Evolutionary conservation across 2,797 vertebrate species (phyloP), one percentile per base, ranked within the genome.

Genomic region (Pachyuromys duprasi): DNA sequence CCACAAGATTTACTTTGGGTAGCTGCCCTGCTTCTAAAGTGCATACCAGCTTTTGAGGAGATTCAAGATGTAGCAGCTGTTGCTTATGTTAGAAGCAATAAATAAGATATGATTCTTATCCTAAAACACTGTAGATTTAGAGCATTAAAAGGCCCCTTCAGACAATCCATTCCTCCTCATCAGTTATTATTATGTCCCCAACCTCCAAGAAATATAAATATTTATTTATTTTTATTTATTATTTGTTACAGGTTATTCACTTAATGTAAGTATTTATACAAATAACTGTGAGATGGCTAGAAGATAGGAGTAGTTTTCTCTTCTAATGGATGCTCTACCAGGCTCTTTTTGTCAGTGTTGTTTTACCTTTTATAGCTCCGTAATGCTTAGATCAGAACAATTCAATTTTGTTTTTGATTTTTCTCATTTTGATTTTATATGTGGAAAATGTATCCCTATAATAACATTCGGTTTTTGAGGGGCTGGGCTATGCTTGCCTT

Each of bases 361-460:
- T 89, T 95, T 96, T 75, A 86, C 20, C 20, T 80, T 90, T 87
- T 91, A 45, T 86, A 76, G 79, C 81, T 88, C 55, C 91, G 31
- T 81, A 72, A 88, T 79, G 5, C 86, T 94, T 70, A 82, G 65
- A 76, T 45, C 86, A 79, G 83, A 80, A 45, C 22, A n/a, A 12
- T 94, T 87, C 67, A 91, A 0, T 78, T 95, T 93, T 84, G 26
- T 84, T 95, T 69, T 88, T 84, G 39, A 53, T 89, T 86, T 20
- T 74, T 78, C 45, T 95, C 9, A 45, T 63, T 62, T 62, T 90
- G 60, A 86, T 76, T 96, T 81, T 92, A 22, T 78, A 3, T 79
- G 55, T 80, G 63, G 90, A 82, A 83, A 39, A 78, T 39, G 67
- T 89, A 89, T 75, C 18, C 45, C 28, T 63, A 0, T 55, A 91